Conservation (phyloP, 2,113 vertebrate species). For the Columba janthina region DNA sequence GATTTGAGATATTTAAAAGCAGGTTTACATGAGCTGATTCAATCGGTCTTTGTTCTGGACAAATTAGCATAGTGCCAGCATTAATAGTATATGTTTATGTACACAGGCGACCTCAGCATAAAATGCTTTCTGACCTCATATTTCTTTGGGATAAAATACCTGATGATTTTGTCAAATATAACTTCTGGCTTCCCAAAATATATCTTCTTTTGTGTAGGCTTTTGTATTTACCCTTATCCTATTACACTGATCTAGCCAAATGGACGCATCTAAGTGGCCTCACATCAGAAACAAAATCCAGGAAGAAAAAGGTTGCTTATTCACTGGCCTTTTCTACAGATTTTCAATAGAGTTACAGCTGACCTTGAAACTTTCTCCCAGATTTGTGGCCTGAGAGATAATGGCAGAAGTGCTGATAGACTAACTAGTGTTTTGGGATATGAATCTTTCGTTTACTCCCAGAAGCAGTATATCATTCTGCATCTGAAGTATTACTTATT, state of each 20-base stretch:
- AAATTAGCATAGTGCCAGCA: background rate
- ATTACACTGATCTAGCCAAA: background rate
- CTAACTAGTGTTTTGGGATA: conserved; percentile 58
- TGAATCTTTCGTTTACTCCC: conserved; percentile 66
- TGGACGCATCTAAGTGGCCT: rapidly evolving
- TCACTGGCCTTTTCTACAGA: conserved; percentile 10
- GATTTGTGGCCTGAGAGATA: conserved; percentile 64
- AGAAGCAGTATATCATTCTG: conserved; percentile 49
- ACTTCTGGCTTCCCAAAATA: background rate
- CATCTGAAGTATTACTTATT: conserved; percentile 68
- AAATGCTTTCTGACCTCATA: background rate
- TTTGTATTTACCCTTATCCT: background rate
- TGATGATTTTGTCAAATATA: background rate
- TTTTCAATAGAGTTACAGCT: conserved; percentile 33
- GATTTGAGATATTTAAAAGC: background rate
- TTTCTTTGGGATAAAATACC: background rate
- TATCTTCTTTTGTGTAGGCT: background rate
- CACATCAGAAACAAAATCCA: background rate
- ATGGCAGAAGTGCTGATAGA: conserved; percentile 49
- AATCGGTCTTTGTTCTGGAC: background rate
- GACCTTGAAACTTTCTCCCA: conserved; percentile 60
- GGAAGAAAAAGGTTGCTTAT: background rate
- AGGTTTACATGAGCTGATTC: background rate
- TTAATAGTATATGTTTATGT: background rate
- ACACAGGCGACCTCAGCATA: background rate